phyloP scores from a whole-genome alignment of 1,140 invertebrate genomes.

The Bombyx mandarina region DNA sequence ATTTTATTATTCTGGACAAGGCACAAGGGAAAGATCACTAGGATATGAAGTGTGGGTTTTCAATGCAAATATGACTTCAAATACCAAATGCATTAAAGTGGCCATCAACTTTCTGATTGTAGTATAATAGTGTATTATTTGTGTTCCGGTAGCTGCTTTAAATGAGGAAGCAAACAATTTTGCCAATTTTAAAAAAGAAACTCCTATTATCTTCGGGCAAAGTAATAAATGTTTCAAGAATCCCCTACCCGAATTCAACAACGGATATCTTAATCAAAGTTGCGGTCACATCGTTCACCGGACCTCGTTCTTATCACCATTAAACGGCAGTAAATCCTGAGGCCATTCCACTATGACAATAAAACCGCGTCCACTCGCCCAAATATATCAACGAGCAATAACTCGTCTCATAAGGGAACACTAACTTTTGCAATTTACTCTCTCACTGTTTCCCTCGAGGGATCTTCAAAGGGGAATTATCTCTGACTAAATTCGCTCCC shows the following conservation, averaged over 20 bases:
- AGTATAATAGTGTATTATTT: too few species aligned
- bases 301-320: not conserved
- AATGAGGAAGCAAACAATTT: too few species aligned
- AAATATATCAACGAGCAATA: conserved; percentile 6
- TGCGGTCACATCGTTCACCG: not conserved
- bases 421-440: conserved; percentile 64
- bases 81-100: too few species aligned
- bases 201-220: too few species aligned
- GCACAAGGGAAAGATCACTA: too few species aligned
- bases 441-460: conserved; percentile 37
- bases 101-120: too few species aligned
- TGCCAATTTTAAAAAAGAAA: too few species aligned
- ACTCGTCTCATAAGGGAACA: conserved; percentile 47
- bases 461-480: conserved; percentile 63
- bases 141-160: too few species aligned
- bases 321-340: not conserved
- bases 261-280: not conserved
- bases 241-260: not conserved
- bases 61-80: too few species aligned
- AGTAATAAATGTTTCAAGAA: too few species aligned
- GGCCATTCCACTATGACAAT: not conserved
- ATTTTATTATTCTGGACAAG: too few species aligned
- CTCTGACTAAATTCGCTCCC: conserved; percentile 64
- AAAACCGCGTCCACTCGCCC: not conserved
- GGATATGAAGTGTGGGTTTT: too few species aligned